A percentile compares a stretch with the other conserved stretches of the same genome.
Conservation (phyloP, 2,113 vertebrate species). For the Clarias gariepinus region DNA sequence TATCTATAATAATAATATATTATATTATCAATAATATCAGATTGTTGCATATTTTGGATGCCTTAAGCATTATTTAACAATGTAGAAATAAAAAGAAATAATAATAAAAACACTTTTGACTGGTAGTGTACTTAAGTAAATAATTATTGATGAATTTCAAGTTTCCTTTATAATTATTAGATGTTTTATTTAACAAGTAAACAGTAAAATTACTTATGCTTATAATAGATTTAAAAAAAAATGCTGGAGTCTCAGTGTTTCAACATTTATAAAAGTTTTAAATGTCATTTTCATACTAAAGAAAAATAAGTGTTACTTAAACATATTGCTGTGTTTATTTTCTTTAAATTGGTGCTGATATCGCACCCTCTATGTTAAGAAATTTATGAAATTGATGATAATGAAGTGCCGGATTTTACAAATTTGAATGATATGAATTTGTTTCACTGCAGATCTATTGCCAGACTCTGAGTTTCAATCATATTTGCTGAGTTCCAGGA, state of each 20-base stretch:
- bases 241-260: not conserved
- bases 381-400: not conserved
- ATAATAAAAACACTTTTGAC: too few species aligned
- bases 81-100: too few species aligned
- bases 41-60: too few species aligned
- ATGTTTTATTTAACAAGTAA: too few species aligned
- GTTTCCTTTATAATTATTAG: too few species aligned
- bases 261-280: not conserved
- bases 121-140: not conserved
- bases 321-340: not conserved
- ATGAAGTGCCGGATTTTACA: not conserved
- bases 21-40: too few species aligned
- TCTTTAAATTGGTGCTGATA: not conserved
- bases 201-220: not conserved
- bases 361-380: not conserved
- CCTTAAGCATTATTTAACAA: too few species aligned
- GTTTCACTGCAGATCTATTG: not conserved
- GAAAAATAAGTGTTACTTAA: not conserved
- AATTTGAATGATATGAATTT: not conserved
- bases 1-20: too few species aligned
- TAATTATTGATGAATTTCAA: not conserved
- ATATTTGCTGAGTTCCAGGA: constrained; percentile 31
- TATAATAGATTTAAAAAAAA: not conserved
- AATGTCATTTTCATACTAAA: not conserved
- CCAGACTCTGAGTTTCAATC: too few species aligned